Percentiles rank a stretch among this genome's conserved stretches.
These are phyloP conservation scores for Sprattus sprattus DNA, from an alignment of 2,113 vertebrate genomes.

Conservation along the genomic window DNA sequence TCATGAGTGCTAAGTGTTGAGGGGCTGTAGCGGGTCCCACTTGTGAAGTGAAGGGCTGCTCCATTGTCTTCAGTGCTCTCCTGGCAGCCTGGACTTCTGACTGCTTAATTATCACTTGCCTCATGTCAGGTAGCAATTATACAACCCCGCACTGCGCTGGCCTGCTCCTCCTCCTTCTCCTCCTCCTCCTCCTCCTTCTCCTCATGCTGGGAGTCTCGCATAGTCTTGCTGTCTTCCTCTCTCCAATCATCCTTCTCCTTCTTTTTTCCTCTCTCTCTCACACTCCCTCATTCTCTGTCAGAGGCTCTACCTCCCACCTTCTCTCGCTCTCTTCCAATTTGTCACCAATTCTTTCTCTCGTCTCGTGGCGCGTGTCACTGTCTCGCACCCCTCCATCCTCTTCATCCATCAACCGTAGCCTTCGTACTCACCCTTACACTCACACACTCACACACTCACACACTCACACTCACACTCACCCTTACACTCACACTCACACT, in stretches of 20 bases:
- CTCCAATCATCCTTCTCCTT: not conserved
- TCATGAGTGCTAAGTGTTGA: not conserved
- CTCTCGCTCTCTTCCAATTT: not conserved
- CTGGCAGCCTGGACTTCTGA: constrained; percentile 32
- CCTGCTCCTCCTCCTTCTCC: not conserved
- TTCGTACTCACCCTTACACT: constrained; percentile 13
- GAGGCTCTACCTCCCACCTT: not conserved
- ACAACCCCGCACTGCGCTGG: constrained; percentile 20
- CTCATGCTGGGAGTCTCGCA: not conserved
- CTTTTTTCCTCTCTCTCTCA: constrained; percentile 27
- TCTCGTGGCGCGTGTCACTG: not conserved
- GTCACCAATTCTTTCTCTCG: not conserved
- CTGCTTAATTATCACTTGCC: constrained; percentile 66
- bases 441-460: constrained; percentile 36
- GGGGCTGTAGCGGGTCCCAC: not conserved
- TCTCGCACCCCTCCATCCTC: not conserved
- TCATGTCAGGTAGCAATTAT: constrained; percentile 62
- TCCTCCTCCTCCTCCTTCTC: not conserved
- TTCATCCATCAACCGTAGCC: not conserved
- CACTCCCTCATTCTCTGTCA: not conserved
- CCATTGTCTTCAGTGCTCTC: not conserved
- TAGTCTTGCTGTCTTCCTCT: not conserved
- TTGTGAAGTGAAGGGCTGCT: not conserved
- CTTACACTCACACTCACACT: too few species aligned
- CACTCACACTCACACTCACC: not conserved